Base-by-base conservation (phyloP, 2,888 invertebrate species). In the Melieria picta region DNA sequence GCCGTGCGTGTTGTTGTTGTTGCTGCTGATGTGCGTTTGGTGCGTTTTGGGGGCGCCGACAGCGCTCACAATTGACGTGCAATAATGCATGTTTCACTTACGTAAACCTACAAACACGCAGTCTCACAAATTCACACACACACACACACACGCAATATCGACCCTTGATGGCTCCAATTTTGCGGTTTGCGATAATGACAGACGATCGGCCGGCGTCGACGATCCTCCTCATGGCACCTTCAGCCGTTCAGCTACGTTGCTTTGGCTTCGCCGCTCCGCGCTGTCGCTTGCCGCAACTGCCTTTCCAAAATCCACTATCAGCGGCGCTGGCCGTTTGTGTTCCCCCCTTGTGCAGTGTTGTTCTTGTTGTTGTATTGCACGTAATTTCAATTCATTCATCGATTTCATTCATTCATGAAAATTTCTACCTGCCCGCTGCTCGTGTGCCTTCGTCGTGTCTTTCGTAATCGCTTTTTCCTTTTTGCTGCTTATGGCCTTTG, bases 371-470 rank as follows among this genome's bases (percentile, higher is more conserved):
- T 70, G 74, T 64, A 55, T 72, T 63, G 67, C 80, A 82, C 83
- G 82, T 80, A 82, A 80, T 78, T 77, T 77, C 82, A 77, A 78
- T 80, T 83, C 83, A 82, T 82, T 83, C 79, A 82, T 80, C 77
- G 78, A 77, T 76, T 71, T 65, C 71, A 72, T 74, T 74, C 74
- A 74, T 72, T 67, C 67, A 67, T 60, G 60, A 67, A 60, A 45
- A 67, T 50, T 60, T 60, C 52, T 16, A 60, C 52, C 45, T 67
- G 61, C 67, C 67, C 61, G 67, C 10, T 30, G 11, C 58, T 42
- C 43, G 50, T 42, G 42, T 50, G 13, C 42, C 50, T 48, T 58
- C 48, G n/a, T 50, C 11, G 42, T 43, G 11, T 30, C 43, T 68
- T n/a, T 13, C 16, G 43, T 50, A 58, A 65, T 64, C 45, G 56